These are phyloP conservation scores for Daubentonia madagascariensis DNA, from an alignment of 2,113 vertebrate species.

Conservation along the genomic window DNA sequence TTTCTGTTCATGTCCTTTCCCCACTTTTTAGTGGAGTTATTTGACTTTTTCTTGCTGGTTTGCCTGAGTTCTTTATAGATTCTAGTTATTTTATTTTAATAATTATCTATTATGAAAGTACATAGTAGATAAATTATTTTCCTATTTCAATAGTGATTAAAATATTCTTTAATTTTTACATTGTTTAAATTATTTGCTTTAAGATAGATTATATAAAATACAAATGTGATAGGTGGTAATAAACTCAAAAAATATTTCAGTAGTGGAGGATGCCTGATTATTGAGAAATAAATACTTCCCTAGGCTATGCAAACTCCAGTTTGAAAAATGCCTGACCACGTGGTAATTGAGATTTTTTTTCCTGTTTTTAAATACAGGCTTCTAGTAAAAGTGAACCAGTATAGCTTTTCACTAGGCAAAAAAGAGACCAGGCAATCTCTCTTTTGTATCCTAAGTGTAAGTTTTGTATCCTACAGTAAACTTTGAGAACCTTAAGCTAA, in stretches of 20 bases:
- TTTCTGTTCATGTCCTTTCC: too few species aligned
- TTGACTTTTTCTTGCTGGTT: too few species aligned
- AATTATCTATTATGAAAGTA: background rate
- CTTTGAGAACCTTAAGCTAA: background rate
- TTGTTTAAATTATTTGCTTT: background rate
- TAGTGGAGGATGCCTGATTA: background rate
- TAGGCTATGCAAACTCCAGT: background rate
- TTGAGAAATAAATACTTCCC: background rate
- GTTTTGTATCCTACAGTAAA: background rate
- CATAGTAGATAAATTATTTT: background rate
- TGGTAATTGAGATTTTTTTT: background rate
- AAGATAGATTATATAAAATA: background rate
- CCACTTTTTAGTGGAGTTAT: too few species aligned
- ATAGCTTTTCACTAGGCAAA: background rate
- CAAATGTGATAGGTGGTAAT: background rate
- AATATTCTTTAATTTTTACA: background rate
- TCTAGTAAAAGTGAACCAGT: background rate
- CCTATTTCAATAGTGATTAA: background rate
- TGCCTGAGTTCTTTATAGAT: too few species aligned
- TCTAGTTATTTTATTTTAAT: slow-evolving; percentile 5
- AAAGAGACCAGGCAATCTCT: background rate
- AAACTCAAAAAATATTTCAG: background rate
- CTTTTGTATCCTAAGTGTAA: background rate
- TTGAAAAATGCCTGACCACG: background rate
- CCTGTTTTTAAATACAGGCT: background rate